phyloP scores from a whole-genome alignment of 2,797 vertebrate genomes.

The Diplodus puntazzo region DNA sequence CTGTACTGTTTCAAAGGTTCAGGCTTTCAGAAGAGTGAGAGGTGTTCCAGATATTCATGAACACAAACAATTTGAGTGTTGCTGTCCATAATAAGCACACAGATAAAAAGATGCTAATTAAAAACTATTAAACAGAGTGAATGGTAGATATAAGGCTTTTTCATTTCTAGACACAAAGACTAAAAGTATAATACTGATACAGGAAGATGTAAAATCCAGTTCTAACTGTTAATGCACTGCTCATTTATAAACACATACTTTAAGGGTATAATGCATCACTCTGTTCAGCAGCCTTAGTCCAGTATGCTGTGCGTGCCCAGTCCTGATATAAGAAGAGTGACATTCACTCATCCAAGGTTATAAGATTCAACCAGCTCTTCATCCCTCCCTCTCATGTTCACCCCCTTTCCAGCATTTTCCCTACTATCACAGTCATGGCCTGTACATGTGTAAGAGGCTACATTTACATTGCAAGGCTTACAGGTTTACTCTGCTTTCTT shows the following conservation, averaged over 20 bases:
- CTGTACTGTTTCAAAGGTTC: conserved; percentile 20
- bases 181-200: not conserved
- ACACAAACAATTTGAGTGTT: conserved; percentile 24
- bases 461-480: conserved; percentile 30
- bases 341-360: conserved; percentile 19
- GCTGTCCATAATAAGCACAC: conserved; percentile 5
- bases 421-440: conserved; percentile 3
- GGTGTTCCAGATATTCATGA: conserved; percentile 26
- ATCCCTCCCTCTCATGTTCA: not conserved
- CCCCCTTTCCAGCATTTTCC: conserved; percentile 26
- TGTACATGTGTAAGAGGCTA: conserved; percentile 7
- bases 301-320: not conserved
- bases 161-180: not conserved
- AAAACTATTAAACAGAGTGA: conserved; percentile 7
- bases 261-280: not conserved
- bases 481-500: not conserved
- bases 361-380: conserved; percentile 20
- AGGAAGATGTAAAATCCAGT: not conserved
- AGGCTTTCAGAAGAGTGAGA: conserved; percentile 28
- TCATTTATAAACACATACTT: conserved; percentile 7
- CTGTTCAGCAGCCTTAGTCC: not conserved
- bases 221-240: conserved; percentile 11
- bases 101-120: conserved; percentile 16
- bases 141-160: conserved; percentile 6
- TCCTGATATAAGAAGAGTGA: not conserved